Base-by-base conservation (phyloP, 2,113 vertebrate genomes). In the Lontra canadensis region DNA sequence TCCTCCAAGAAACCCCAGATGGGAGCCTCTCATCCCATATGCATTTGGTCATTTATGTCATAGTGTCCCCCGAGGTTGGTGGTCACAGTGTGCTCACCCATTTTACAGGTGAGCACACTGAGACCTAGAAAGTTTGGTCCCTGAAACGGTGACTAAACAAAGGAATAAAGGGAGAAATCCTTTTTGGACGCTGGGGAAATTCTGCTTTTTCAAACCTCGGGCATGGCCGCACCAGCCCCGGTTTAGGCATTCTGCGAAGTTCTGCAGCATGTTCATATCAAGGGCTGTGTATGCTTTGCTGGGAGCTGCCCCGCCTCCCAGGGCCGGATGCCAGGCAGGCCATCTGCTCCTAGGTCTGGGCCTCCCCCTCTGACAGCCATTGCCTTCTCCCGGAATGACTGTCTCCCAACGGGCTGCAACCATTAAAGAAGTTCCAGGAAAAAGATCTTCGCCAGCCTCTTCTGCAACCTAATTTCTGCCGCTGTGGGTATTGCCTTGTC, bases 291-390 rank as follows among this genome's bases (percentile, higher is more conserved):
- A 52, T 82, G 91, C 88, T 81, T 39, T 31, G 4, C 17, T 29
- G 12, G 91, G 95, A 86, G 78, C 39, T 10, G 86, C 79, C 86
- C 95, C 89, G 18, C 90, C 94, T 76, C 76, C 86, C 26, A 1
- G 86, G 95, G 95, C 92, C 39, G 18, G 23, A 4, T 87, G 91
- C 97, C 96, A 98, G 86, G 89, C 86, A 8, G 67, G 91, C 97
- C 97, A 98, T 97, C 97, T 98, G 97, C 91, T 97, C 44, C 69
- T 20, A 36, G 49, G 81, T 39, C 78, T 25, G 12, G 78, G 55
- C 74, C 63, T 57, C 81, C 85, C 80, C 61, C 81, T 83, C 81
- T 61, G 39, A 9, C 76, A 82, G 84, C 59, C 78, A 4, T 42
- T 49, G 78, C 91, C 88, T 92, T 73, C 86, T 82, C 85, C 67